Evolutionary conservation across 1,140 invertebrate genomes (phyloP).

Genomic region (honey bee (Apis mellifera)): DNA sequence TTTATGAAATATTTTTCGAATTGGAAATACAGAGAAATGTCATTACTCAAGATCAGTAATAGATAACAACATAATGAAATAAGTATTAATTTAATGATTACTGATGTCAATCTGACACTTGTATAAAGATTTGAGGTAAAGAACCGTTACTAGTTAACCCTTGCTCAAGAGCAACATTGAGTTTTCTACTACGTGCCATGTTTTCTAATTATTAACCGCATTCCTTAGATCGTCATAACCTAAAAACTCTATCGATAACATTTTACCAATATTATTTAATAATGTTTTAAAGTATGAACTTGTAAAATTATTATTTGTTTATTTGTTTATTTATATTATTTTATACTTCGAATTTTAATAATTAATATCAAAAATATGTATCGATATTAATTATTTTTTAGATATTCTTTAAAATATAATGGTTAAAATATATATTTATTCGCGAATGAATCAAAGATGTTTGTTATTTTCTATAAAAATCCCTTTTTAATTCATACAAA

Average conservation of each 20-base stretch:
- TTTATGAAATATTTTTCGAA: constrained; percentile 36
- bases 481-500: not conserved
- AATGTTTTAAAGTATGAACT: not conserved
- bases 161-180: not conserved
- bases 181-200: constrained; percentile 15
- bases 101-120: constrained; percentile 1
- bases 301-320: not conserved
- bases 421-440: not conserved
- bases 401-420: not conserved
- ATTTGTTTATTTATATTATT: not conserved
- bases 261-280: not conserved
- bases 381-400: too few species aligned
- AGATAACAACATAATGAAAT: constrained; percentile 24
- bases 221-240: not conserved
- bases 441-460: not conserved
- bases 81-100: constrained; percentile 11
- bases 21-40: constrained; percentile 26
- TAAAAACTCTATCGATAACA: not conserved
- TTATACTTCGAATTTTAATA: not conserved
- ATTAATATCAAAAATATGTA: not conserved
- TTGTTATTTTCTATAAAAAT: constrained; percentile 10
- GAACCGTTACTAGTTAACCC: constrained; percentile 32
- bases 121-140: not conserved
- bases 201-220: constrained; percentile 27
- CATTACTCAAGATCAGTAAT: not conserved